These are phyloP conservation scores for Parnassius apollo DNA, from an alignment of 2,888 invertebrate genomes.

Conservation along the genomic window DNA sequence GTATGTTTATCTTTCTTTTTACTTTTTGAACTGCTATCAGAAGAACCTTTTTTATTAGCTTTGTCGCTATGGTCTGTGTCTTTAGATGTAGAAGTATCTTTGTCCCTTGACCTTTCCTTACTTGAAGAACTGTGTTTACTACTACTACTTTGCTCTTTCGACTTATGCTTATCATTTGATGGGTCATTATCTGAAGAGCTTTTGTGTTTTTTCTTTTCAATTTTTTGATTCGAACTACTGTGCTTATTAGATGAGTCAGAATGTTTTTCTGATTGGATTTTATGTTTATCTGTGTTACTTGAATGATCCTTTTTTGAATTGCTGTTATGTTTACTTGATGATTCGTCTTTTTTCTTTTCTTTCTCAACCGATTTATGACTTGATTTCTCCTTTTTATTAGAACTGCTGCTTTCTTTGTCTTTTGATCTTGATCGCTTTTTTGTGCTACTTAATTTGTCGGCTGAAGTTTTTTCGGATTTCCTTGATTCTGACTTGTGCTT, in stretches of 20 bases:
- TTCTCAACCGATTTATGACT: constrained; percentile 46
- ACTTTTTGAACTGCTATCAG: constrained; percentile 50
- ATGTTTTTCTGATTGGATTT: constrained; percentile 46
- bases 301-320: constrained; percentile 45
- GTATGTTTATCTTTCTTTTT: constrained; percentile 45
- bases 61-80: constrained; percentile 14
- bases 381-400: constrained; percentile 52
- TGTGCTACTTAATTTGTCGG: constrained; percentile 20
- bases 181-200: constrained; percentile 51
- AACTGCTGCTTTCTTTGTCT: constrained; percentile 44
- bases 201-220: constrained; percentile 47
- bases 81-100: constrained; percentile 48
- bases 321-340: constrained; percentile 36
- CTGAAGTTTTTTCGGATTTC: constrained; percentile 25
- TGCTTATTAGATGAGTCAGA: constrained; percentile 49
- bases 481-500: constrained; percentile 19
- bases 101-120: constrained; percentile 44
- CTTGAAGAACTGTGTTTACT: constrained; percentile 62
- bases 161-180: constrained; percentile 49
- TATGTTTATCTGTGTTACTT: constrained; percentile 41
- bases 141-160: constrained; percentile 55
- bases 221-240: constrained; percentile 37
- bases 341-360: constrained; percentile 46
- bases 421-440: constrained; percentile 47
- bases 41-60: constrained; percentile 16